Base-by-base conservation (phyloP, 1,140 invertebrate species). In the Pseudomyrmex dendroicus region DNA sequence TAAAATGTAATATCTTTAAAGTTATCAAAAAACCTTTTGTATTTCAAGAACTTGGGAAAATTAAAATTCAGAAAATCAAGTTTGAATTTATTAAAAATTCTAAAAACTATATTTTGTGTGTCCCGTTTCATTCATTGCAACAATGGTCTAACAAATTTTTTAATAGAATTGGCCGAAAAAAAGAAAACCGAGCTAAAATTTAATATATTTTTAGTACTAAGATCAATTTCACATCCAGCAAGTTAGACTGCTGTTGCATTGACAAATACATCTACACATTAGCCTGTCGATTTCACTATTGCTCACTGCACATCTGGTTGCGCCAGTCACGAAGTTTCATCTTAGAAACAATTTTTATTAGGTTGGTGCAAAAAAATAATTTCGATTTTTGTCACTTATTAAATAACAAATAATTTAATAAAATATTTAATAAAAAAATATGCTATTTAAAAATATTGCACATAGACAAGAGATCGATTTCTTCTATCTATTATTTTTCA, bases 241-340 rank as follows among this genome's bases (percentile, higher is more conserved):
- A 54, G 13, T 70, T 48, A 70, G 0, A 78, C 7, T 59, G 59
- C 1, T 57, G 15, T 48, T 70, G 15, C 44, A 12, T 9, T 25
- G 1, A 86, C 46, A 48, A n/a, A 67, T 88, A 86, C 68, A 1
- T 66, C 2, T 73, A 86, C 66, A 72, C 84, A 13, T 86, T 80
- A 59, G 44, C 64, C 57, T 89, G 74, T 76, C 48, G 9, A 88
- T 15, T 84, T 86, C 83, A 86, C 73, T 74, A 86, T 46, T 73
- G 76, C 67, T 84, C 52, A 73, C 73, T 83, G 80, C 68, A 62
- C 63, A 78, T 67, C 48, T 89, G 56, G 72, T 73, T 84, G 82
- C 67, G 70, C 57, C 77, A 59, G 20, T 56, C 13, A 70, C 22
- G 8, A 63, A 35, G 13, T 59, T 57, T 46, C 9, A 48, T 46